Evolutionary conservation across 2,113 vertebrate species (phyloP).

Genomic region (Nesoenas mayeri): DNA sequence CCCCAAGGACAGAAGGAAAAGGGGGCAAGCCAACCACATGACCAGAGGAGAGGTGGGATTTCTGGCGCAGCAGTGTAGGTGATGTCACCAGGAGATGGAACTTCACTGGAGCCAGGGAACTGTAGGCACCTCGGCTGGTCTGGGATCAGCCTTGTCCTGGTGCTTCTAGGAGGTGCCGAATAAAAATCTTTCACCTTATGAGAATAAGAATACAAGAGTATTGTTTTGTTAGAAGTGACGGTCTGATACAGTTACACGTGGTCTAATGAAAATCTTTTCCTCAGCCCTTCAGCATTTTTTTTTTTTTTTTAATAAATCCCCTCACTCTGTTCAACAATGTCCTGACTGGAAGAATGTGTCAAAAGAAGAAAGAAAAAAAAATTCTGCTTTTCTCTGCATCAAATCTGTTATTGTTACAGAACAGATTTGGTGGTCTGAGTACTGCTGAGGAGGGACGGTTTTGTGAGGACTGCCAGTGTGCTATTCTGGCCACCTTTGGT

Average conservation of each 20-base stretch:
- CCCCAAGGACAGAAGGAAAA: neutral
- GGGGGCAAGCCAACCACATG: neutral
- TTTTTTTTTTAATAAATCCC: neutral
- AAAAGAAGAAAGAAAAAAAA: neutral
- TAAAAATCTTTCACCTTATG: neutral
- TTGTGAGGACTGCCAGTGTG: neutral
- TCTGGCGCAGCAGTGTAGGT: neutral
- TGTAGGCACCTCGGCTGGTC: too few species aligned
- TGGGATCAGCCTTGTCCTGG: accelerated
- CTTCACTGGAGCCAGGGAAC: neutral
- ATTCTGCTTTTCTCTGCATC: neutral
- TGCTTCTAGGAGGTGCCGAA: neutral
- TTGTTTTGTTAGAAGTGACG: neutral
- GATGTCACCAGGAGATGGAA: too few species aligned
- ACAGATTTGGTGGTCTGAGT: neutral
- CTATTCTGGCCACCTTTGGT: neutral
- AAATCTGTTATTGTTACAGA: neutral
- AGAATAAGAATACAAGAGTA: neutral
- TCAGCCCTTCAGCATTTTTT: too few species aligned
- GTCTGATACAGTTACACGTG: neutral
- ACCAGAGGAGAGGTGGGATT: accelerated
- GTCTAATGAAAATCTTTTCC: neutral
- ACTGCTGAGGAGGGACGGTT: neutral
- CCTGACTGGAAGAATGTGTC: neutral
- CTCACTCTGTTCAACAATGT: neutral